Evolutionary conservation across 2,888 invertebrate species (phyloP).

Genomic region (Synergus itoensis): DNA sequence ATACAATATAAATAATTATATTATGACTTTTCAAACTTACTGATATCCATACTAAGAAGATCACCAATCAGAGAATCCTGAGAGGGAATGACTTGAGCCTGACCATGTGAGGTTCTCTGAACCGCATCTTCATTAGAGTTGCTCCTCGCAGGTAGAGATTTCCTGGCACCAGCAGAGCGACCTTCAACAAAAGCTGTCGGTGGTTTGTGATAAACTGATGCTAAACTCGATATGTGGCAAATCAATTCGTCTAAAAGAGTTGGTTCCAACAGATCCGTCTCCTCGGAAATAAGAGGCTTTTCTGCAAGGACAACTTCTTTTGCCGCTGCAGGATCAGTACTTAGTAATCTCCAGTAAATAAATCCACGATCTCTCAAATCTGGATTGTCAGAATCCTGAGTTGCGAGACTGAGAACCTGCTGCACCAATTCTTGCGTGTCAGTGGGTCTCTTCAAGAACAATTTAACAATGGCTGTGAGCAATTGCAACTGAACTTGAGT

Average conservation of each 20-base stretch:
- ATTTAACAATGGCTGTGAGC: slow-evolving; percentile 98
- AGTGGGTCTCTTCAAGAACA: slow-evolving; percentile 98
- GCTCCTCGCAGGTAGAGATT: slow-evolving; percentile 85
- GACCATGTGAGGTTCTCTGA: slow-evolving; percentile 60
- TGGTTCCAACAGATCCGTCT: slow-evolving; percentile 98
- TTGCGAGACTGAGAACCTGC: slow-evolving; percentile 93
- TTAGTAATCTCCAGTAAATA: slow-evolving; percentile 99
- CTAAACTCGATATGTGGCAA: slow-evolving; percentile 98
- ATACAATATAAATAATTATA: slow-evolving; percentile 24
- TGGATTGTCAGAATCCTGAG: slow-evolving; percentile 98
- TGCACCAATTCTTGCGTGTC: slow-evolving; percentile 99
- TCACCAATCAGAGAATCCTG: slow-evolving; percentile 98
- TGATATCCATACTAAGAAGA: slow-evolving; percentile 97
- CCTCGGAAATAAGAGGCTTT: slow-evolving; percentile 99
- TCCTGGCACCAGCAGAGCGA: slow-evolving; percentile 87
- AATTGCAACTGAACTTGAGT: slow-evolving; percentile 98
- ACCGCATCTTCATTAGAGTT: slow-evolving; percentile 70
- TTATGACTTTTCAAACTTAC: slow-evolving; percentile 71
- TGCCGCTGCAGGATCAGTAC: slow-evolving; percentile 99
- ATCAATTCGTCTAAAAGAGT: slow-evolving; percentile 98
- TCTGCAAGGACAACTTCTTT: slow-evolving; percentile 99
- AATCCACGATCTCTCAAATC: slow-evolving; percentile 98
- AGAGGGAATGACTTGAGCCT: slow-evolving; percentile 82
- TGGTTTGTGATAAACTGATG: slow-evolving; percentile 99
- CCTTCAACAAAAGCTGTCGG: slow-evolving; percentile 99